phyloP scores from a whole-genome alignment of 2,113 vertebrate genomes.

The Proteles cristata region DNA sequence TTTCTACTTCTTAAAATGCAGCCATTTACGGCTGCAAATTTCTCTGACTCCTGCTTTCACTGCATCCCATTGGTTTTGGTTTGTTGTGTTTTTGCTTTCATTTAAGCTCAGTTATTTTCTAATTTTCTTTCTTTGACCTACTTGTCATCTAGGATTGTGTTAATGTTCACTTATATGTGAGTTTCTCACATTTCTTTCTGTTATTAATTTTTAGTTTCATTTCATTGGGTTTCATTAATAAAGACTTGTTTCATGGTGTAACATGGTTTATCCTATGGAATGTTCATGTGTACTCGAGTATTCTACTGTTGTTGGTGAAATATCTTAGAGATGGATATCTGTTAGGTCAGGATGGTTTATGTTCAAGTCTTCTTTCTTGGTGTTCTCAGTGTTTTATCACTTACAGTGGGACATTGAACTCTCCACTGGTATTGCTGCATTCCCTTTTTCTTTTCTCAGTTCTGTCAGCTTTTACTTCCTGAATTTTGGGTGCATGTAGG shows the following conservation, averaged over 20 bases:
- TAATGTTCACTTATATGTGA: not conserved
- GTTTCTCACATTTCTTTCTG: not conserved
- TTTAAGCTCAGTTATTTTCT: not conserved
- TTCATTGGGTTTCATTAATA: not conserved
- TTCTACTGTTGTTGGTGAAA: not conserved
- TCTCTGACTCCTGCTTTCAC: not conserved
- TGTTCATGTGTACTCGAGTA: not conserved
- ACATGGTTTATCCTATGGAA: not conserved
- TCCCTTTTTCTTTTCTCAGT: not conserved
- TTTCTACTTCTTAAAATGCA: not conserved
- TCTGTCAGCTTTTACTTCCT: not conserved
- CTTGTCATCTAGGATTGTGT: not conserved
- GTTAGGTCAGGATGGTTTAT: not conserved
- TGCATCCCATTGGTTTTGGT: not conserved
- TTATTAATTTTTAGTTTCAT: not conserved
- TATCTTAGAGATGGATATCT: not conserved
- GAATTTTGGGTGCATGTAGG: not conserved
- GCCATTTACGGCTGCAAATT: not conserved
- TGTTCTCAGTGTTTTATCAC: not conserved
- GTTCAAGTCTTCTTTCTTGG: not conserved
- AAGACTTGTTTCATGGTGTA: not conserved
- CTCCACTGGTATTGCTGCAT: not conserved
- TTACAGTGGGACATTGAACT: not conserved
- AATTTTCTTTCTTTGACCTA: not conserved
- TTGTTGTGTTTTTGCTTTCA: not conserved